Percentiles rank a stretch among this genome's conserved stretches.
Evolutionary conservation across 2,797 vertebrate genomes (phyloP).

Genomic region (Halcyon leucocephala): DNA sequence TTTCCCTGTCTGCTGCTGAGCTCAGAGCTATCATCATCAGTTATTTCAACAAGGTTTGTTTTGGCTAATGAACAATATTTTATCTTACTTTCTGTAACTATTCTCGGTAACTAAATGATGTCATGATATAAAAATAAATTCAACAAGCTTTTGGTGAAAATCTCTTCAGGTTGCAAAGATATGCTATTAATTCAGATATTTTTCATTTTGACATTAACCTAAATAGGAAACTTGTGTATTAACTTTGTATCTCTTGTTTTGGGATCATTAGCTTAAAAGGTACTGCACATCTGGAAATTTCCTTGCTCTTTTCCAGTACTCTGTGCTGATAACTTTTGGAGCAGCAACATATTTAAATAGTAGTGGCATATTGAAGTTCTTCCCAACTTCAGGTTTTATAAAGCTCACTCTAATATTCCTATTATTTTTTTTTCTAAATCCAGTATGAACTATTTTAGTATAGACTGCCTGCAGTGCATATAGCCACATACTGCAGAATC

Average conservation of each 20-base stretch:
- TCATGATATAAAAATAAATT: neutral
- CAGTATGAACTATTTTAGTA: neutral
- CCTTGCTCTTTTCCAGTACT: neutral
- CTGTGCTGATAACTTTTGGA: neutral
- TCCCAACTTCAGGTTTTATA: neutral
- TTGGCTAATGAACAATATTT: conserved; percentile 11
- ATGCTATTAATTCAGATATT: neutral
- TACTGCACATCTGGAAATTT: neutral
- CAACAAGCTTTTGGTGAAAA: neutral
- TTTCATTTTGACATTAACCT: neutral
- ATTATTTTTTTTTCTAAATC: neutral
- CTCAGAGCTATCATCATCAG: conserved; percentile 84
- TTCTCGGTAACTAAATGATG: neutral
- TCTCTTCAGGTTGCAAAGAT: neutral
- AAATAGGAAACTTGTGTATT: neutral
- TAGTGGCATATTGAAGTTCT: neutral
- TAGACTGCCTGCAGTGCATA: neutral
- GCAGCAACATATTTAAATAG: neutral
- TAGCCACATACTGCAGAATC: neutral
- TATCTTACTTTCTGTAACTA: neutral
- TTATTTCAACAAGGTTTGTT: conserved; percentile 91
- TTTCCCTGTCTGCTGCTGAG: conserved; percentile 81
- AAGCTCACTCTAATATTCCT: neutral
- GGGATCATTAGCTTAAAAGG: neutral
- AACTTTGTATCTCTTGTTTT: neutral